Evolutionary conservation across 2,888 invertebrate genomes (phyloP).

Genomic region (Gymnoscelis rufifasciata): DNA sequence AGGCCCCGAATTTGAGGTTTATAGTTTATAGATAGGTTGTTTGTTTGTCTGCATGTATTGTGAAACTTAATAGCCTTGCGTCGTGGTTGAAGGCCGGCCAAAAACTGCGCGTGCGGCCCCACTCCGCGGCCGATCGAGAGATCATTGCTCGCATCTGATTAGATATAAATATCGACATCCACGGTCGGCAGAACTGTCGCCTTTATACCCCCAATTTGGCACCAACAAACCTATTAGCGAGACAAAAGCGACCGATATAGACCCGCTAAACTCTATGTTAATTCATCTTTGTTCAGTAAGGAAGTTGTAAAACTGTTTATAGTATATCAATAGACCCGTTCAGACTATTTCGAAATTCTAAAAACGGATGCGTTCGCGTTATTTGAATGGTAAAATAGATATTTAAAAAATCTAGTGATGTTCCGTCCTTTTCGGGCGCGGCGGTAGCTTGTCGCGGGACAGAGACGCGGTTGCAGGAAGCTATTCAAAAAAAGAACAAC

Average conservation of each 20-base stretch:
- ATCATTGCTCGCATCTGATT: slow-evolving; percentile 53
- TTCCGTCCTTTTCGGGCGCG: slow-evolving; percentile 42
- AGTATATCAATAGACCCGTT: slow-evolving; percentile 61
- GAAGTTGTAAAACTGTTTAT: slow-evolving; percentile 71
- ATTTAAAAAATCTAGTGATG: slow-evolving; percentile 49
- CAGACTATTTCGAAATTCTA: slow-evolving; percentile 68
- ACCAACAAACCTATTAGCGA: slow-evolving; percentile 24
- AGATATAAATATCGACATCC: slow-evolving; percentile 38
- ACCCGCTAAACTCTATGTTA: slow-evolving; percentile 36
- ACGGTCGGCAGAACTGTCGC: slow-evolving; percentile 26
- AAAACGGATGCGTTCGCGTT: slow-evolving; percentile 74
- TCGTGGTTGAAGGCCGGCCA: slow-evolving; percentile 69
- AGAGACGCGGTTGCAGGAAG: slow-evolving; percentile 67
- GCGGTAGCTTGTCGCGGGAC: slow-evolving; percentile 37
- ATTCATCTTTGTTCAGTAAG: slow-evolving; percentile 50
- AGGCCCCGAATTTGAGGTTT: slow-evolving; percentile 43
- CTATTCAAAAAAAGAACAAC: slow-evolving; percentile 75
- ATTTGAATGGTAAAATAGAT: slow-evolving; percentile 74
- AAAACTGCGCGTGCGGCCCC: slow-evolving; percentile 48
- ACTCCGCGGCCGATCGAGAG: slow-evolving; percentile 47
- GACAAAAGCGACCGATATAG: slow-evolving; percentile 33
- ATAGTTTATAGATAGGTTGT: slow-evolving; percentile 40
- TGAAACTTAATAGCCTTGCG: slow-evolving; percentile 67
- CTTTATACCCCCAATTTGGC: slow-evolving; percentile 32
- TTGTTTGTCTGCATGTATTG: slow-evolving; percentile 57